phyloP scores from a whole-genome alignment of 2,113 vertebrate genomes.

The Dicentrarchus labrax region DNA sequence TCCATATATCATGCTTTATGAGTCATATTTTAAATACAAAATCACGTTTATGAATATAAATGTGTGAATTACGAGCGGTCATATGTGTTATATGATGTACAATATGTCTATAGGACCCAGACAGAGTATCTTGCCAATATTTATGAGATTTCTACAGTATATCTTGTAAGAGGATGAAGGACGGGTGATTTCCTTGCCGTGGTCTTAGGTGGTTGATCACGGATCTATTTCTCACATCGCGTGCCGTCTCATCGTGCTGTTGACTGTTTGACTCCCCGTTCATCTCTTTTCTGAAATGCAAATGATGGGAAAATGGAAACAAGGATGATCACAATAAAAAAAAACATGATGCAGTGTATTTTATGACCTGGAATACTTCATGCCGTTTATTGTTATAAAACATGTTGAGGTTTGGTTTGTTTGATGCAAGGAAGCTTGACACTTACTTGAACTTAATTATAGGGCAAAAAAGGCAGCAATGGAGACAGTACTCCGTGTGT shows the following conservation, averaged over 20 bases:
- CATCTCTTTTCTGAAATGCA: constrained; percentile 48
- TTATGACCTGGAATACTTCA: neutral
- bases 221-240: constrained; percentile 52
- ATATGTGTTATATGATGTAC: constrained; percentile 76
- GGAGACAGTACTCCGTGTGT: constrained; percentile 29
- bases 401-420: constrained; percentile 23
- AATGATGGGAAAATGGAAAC: constrained; percentile 50
- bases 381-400: constrained; percentile 32
- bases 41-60: constrained; percentile 85
- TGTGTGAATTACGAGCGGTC: constrained; percentile 80
- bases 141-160: constrained; percentile 78
- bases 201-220: constrained; percentile 65
- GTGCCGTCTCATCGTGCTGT: constrained; percentile 36
- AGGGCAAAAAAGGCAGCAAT: constrained; percentile 26
- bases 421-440: constrained; percentile 35
- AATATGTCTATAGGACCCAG: constrained; percentile 78
- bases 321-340: constrained; percentile 11
- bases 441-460: constrained; percentile 51
- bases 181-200: constrained; percentile 60
- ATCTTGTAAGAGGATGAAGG: constrained; percentile 73
- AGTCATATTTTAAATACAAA: constrained; percentile 87
- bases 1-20: constrained; percentile 86
- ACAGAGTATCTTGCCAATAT: constrained; percentile 75
- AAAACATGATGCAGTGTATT: constrained; percentile 27
- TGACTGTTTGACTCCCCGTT: constrained; percentile 59